phyloP scores from a whole-genome alignment of 2,888 invertebrate species.

The Patella depressa region DNA sequence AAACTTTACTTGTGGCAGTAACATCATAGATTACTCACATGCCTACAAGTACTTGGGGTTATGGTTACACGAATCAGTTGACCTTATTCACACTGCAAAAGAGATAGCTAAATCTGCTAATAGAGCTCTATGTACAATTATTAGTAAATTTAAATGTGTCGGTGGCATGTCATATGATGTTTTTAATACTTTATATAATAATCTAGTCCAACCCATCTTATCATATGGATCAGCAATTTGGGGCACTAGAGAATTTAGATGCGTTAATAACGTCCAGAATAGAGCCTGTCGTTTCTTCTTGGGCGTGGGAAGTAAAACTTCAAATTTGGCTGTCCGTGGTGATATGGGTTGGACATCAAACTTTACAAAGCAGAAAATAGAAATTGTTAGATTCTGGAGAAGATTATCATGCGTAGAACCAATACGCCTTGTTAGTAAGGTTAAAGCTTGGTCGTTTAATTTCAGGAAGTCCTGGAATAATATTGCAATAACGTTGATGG shows the following conservation, averaged over 20 bases:
- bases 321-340: neutral
- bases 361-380: neutral
- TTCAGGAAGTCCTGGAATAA: too few relatives aligned
- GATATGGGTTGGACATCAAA: neutral
- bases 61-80: neutral
- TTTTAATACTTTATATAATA: neutral
- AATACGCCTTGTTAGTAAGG: too few relatives aligned
- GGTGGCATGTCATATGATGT: neutral
- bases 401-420: too few relatives aligned
- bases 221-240: neutral
- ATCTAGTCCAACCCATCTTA: neutral
- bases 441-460: too few relatives aligned
- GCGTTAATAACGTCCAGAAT: neutral
- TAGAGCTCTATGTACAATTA: neutral
- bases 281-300: neutral
- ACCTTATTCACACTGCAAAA: neutral
- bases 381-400: too few relatives aligned
- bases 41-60: neutral
- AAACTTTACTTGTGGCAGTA: neutral
- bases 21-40: neutral
- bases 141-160: slow-evolving; percentile 6
- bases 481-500: too few relatives aligned
- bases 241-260: neutral
- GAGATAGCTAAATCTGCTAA: neutral
- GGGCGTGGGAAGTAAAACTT: neutral